phyloP scores from a whole-genome alignment of 2,113 vertebrate species.

The Theristicus caerulescens region DNA sequence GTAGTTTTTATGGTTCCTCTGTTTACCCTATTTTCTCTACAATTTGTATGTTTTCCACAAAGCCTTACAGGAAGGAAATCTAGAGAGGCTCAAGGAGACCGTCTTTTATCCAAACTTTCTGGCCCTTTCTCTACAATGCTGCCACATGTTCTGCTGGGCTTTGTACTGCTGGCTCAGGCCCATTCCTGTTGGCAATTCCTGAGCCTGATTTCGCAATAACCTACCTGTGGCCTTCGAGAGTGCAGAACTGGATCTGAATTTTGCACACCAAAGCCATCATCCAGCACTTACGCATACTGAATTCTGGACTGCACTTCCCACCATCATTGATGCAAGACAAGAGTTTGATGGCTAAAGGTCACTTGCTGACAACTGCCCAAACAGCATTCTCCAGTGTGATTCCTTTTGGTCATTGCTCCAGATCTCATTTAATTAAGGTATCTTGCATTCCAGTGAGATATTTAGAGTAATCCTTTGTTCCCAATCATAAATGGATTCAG shows the following conservation, averaged over 20 bases:
- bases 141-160: accelerated
- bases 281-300: accelerated
- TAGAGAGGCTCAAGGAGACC: not conserved
- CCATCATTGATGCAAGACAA: not conserved
- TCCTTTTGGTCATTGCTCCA: not conserved
- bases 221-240: not conserved
- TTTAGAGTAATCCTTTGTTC: not conserved
- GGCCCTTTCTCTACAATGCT: not conserved
- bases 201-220: not conserved
- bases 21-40: not conserved
- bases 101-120: not conserved
- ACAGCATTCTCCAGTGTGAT: not conserved
- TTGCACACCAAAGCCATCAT: not conserved
- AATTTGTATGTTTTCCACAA: not conserved
- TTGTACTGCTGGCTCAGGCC: not conserved
- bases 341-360: not conserved
- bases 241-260: not conserved
- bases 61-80: not conserved
- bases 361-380: not conserved
- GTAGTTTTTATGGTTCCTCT: not conserved
- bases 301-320: not conserved
- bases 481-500: not conserved
- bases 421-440: not conserved
- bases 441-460: not conserved
- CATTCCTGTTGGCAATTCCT: not conserved